Evolutionary conservation across 2,113 vertebrate genomes (phyloP).

Genomic region (Paramormyrops kingsleyae): DNA sequence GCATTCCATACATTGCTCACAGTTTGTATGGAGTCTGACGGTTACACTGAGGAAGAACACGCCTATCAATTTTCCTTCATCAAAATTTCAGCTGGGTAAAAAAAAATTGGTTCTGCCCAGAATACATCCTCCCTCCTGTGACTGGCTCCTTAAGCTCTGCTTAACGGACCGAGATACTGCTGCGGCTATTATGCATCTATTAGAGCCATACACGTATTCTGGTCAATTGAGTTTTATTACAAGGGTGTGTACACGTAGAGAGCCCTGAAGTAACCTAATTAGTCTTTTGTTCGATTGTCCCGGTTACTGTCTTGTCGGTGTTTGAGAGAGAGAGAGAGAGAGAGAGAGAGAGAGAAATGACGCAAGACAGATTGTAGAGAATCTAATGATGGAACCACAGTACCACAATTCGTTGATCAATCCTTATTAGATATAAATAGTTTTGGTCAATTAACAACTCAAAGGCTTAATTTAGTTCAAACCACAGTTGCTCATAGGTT

Average conservation of each 20-base stretch:
- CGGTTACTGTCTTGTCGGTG: not conserved
- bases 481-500: not conserved
- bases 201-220: not conserved
- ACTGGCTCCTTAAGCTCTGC: not conserved
- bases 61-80: not conserved
- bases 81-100: not conserved
- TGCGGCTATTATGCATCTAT: not conserved
- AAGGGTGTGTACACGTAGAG: not conserved
- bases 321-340: not conserved
- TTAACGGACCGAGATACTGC: not conserved
- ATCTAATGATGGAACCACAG: not conserved
- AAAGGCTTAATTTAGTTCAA: slow-evolving; percentile 3
- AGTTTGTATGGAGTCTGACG: not conserved
- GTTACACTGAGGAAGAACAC: not conserved
- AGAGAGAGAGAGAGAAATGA: not conserved
- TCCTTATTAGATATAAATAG: not conserved
- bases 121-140: not conserved
- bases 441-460: not conserved
- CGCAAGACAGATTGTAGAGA: not conserved
- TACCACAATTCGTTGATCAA: not conserved
- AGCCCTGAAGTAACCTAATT: not conserved
- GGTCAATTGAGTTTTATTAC: not conserved
- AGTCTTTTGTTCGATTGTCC: not conserved
- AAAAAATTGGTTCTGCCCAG: not conserved
- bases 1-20: not conserved